Evolutionary conservation across 2,113 vertebrate species (phyloP), one percentile per base, ranked within the genome.

Genomic region (Trichomycterus rosablanca): DNA sequence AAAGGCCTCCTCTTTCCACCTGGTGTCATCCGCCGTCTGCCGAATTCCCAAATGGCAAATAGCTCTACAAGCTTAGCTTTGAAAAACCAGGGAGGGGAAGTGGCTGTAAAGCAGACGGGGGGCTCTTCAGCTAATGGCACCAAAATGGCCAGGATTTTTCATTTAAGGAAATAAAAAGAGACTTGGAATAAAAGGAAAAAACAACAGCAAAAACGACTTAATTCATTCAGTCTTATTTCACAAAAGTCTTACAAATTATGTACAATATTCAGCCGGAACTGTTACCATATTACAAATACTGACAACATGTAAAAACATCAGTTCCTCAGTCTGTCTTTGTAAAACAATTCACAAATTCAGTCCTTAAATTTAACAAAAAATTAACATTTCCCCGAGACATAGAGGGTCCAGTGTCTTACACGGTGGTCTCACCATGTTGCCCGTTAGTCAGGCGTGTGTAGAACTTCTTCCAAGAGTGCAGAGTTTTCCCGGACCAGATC

Each of bases 401-500:
- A n/a, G n/a, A n/a, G n/a, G 12, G 10, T 45, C 8, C 10, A 32
- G 6, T 6, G 4, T 16, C 49, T 67, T 82, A 96, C 78, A 97
- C 94, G 0, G 93, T 93, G 52, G 94, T 98, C 83, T 98, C 94
- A 7, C 94, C 94, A 0, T 95, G 91, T 75, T 89, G 90, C 76
- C 92, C 88, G 78, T 89, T 93, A 65, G 92, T 92, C 67, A 98
- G 90, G 6, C 92, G 87, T 0, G 90, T 90, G 81, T 97, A 98
- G 78, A 98, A 98, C 80, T 95, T 97, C 34, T 88, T 88, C 95
- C 95, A 98, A 1, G 95, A 97, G 15, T 97, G 93, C 70, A 98
- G 86, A n/a, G 95, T 98, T 86, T 98, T 98, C 22, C 95, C 94
- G 0, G 95, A 98, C 95, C 95, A 98, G 86, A 98, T 98, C 95